Percentiles rank a stretch among this genome's conserved stretches.
Evolutionary conservation across 2,797 vertebrate species (phyloP).

Genomic region (Cirrhinus mrigala): DNA sequence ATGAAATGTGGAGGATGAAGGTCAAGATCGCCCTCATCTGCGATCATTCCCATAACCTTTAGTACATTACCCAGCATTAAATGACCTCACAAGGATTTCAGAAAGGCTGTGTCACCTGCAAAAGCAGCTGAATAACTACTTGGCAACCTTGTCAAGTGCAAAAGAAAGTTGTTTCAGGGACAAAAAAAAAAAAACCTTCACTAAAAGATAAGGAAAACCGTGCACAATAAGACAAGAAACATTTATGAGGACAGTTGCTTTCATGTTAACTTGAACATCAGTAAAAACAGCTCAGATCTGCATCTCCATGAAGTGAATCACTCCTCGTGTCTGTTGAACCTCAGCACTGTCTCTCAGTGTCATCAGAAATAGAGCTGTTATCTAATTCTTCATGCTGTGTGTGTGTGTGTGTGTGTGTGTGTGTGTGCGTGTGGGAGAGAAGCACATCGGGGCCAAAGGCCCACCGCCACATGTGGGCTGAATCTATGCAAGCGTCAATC

Average conservation of each 20-base stretch:
- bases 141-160: background rate
- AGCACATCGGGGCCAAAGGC: conserved; percentile 48
- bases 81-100: background rate
- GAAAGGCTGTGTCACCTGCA: background rate
- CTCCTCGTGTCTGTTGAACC: background rate
- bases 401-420: background rate
- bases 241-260: background rate
- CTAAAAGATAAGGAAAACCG: background rate
- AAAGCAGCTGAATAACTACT: background rate
- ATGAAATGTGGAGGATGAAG: conserved; percentile 1
- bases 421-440: conserved; percentile 35
- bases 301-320: background rate
- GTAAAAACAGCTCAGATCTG: background rate
- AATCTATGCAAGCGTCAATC: conserved; percentile 17
- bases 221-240: background rate
- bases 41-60: conserved; percentile 31
- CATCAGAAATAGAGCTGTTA: conserved; percentile 64
- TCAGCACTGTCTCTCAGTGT: background rate
- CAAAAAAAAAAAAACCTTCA: background rate
- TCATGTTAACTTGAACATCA: background rate
- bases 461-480: conserved; percentile 47
- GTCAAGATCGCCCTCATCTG: conserved; percentile 59
- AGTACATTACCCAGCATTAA: background rate
- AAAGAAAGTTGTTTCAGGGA: background rate
- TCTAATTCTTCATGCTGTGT: conserved; percentile 57